These are phyloP conservation scores for Pheosia tremula DNA, from an alignment of 2,888 invertebrate species.

Conservation along the genomic window DNA sequence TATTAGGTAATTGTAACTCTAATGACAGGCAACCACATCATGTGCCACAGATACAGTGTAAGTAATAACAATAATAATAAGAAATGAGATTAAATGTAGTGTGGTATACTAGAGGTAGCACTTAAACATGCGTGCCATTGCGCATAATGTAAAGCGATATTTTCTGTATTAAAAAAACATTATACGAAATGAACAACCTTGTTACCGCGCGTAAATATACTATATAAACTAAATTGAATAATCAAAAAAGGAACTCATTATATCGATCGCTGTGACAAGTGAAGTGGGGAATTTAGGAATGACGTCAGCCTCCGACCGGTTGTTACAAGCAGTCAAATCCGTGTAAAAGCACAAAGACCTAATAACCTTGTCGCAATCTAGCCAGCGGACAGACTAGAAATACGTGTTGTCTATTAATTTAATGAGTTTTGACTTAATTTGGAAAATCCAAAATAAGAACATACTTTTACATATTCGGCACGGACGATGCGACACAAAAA, in stretches of 20 bases:
- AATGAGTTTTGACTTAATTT: constrained; percentile 12
- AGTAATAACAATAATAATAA: too few relatives aligned
- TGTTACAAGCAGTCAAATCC: constrained; percentile 19
- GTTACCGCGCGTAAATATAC: neutral
- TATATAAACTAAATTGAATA: neutral
- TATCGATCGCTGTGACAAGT: constrained; percentile 1
- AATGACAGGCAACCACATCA: too few relatives aligned
- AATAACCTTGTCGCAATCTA: constrained; percentile 26
- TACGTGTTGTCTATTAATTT: constrained; percentile 12
- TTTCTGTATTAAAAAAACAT: neutral
- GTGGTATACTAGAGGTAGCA: too few relatives aligned
- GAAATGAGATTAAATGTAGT: too few relatives aligned
- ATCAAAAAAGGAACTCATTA: constrained; percentile 6
- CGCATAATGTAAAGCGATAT: too few relatives aligned
- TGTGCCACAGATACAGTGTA: too few relatives aligned
- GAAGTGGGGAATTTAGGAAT: constrained; percentile 7
- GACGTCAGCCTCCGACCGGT: constrained; percentile 32
- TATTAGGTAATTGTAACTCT: too few relatives aligned
- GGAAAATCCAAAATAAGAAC: neutral
- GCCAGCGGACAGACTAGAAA: constrained; percentile 20
- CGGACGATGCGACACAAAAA: neutral
- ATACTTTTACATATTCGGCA: neutral
- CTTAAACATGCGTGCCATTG: too few relatives aligned
- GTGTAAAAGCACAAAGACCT: constrained; percentile 28
- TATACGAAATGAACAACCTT: neutral